Evolutionary conservation across 2,797 vertebrate genomes (phyloP), one percentile per base, ranked within the genome.

Genomic region (Stomatorhinus walkeri): DNA sequence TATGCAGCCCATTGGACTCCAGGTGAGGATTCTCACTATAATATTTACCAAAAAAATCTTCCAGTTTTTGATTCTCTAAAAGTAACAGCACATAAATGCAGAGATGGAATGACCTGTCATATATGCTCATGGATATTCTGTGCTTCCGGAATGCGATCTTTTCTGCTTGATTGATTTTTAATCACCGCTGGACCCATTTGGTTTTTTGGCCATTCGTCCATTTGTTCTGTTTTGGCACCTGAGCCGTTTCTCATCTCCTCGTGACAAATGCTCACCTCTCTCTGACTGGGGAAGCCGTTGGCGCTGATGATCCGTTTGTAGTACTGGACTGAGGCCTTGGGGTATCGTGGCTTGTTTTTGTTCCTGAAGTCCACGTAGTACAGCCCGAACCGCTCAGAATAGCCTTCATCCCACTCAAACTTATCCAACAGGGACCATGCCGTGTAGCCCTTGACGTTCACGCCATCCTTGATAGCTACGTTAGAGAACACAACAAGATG

Each of bases 321-420:
- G 91, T 96, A 99, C 84, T 97, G 96, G 88, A 94, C 97, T 0
- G 98, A 99, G 84, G 98, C 97, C 93, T 99, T 98, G 79, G 98
- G 97, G 87, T 98, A 97, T 36, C 97, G 96, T 2, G 97, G 96
- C 91, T 97, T 98, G 91, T 97, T 96, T 94, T 96, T 97, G 93
- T 94, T 95, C 88, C 93, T 94, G 93, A 97, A 99, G 92, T 98
- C 96, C 56, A 98, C 95, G 0, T 97, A 97, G 91, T 97, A 98
- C 88, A 99, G 92, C 89, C 98, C 97, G 6, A 98, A 98, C 94
- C 97, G 96, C 89, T 98, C 97, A 0, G 97, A 96, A 91, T 96
- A 98, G 48, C 98, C 98, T 93, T 97, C 96, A 89, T 98, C 97
- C 98, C 98, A 99, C 92, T 99, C 97, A 94, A 98, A 99, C 91